A percentile compares a stretch with the other conserved stretches of the same genome.
phyloP scores from a whole-genome alignment of 1,140 invertebrate species.

The Coboldia fuscipes region DNA sequence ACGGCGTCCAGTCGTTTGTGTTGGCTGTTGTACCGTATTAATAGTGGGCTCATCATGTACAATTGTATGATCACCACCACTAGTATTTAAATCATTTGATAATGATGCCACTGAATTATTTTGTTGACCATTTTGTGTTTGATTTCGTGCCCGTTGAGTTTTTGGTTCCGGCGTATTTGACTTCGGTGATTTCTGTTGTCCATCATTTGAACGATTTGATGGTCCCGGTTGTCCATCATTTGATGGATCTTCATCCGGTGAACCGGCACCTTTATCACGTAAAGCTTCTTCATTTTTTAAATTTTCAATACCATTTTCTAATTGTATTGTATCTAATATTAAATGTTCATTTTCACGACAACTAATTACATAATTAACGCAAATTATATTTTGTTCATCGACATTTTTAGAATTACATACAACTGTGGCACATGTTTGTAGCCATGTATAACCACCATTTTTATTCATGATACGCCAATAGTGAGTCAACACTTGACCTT shows the following conservation, averaged over 20 bases:
- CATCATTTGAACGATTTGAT: conserved; percentile 9
- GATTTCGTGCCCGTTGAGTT: conserved; percentile 1
- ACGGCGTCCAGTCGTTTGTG: neutral
- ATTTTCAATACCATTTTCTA: conserved; percentile 55
- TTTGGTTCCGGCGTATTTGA: conserved; percentile 11
- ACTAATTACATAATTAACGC: conserved; percentile 74
- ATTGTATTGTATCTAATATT: conserved; percentile 80
- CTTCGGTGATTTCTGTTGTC: conserved; percentile 10
- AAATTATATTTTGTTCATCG: conserved; percentile 90
- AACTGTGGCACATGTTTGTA: conserved; percentile 90
- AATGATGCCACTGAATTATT: neutral
- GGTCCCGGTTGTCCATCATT: conserved; percentile 15
- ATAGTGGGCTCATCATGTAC: neutral
- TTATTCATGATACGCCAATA: conserved; percentile 94
- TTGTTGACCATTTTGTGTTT: neutral
- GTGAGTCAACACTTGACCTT: conserved; percentile 89
- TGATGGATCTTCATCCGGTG: conserved; percentile 54
- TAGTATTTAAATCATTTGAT: neutral
- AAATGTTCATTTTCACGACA: conserved; percentile 74
- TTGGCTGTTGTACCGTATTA: neutral
- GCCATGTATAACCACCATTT: conserved; percentile 84
- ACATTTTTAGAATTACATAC: conserved; percentile 88
- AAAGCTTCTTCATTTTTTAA: conserved; percentile 58
- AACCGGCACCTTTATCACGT: conserved; percentile 67
- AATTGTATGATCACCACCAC: neutral